Conservation (phyloP, 2,888 invertebrate genomes). For the Xestia xanthographa region DNA sequence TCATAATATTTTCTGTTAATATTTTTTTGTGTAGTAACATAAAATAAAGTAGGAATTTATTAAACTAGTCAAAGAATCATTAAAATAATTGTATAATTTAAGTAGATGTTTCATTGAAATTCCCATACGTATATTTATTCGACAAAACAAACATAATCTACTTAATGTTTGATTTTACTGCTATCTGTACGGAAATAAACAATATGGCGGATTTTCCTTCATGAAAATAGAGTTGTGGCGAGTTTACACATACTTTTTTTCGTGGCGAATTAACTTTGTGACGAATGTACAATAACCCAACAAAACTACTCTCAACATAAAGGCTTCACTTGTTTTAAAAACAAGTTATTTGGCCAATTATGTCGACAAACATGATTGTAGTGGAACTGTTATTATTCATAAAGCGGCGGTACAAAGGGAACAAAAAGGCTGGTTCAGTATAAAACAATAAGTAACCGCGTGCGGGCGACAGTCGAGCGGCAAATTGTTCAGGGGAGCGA, state of each 20-base stretch:
- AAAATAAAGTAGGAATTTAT: neutral
- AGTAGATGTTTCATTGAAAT: too few relatives aligned
- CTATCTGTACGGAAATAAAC: too few relatives aligned
- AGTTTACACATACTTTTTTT: too few relatives aligned
- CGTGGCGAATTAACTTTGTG: too few relatives aligned
- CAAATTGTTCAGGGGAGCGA: slow-evolving; percentile 80
- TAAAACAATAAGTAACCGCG: slow-evolving; percentile 75
- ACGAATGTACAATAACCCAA: too few relatives aligned
- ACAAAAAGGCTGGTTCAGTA: slow-evolving; percentile 69
- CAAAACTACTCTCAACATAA: slow-evolving; percentile 39
- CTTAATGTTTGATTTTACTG: too few relatives aligned
- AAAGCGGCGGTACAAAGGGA: slow-evolving; percentile 66
- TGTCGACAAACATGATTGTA: slow-evolving; percentile 59
- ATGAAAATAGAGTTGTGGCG: too few relatives aligned
- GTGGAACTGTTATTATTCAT: slow-evolving; percentile 67
- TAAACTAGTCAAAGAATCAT: neutral
- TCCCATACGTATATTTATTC: neutral
- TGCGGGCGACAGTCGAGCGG: slow-evolving; percentile 77
- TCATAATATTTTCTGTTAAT: too few relatives aligned
- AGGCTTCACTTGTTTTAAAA: slow-evolving; percentile 49
- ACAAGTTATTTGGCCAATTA: slow-evolving; percentile 57
- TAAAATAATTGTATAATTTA: neutral
- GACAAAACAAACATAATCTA: slow-evolving; percentile 24
- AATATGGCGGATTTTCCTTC: too few relatives aligned
- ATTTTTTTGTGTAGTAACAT: too few relatives aligned